phyloP scores from a whole-genome alignment of 2,888 invertebrate species.

The Nezara viridula region DNA sequence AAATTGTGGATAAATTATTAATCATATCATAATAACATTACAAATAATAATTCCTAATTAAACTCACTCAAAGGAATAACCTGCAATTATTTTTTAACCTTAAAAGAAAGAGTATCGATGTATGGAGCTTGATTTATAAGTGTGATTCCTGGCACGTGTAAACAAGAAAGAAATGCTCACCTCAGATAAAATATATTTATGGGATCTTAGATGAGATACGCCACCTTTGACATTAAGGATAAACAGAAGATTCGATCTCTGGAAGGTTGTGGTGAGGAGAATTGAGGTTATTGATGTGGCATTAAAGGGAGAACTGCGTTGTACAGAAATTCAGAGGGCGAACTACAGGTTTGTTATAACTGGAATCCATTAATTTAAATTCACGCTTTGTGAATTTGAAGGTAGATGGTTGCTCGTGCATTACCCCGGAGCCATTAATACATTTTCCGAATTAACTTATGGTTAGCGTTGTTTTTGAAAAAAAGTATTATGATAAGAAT shows the following conservation, averaged over 20 bases:
- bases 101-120: no score
- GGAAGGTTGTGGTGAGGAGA: background rate
- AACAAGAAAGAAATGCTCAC: background rate
- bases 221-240: background rate
- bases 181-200: background rate
- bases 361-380: background rate
- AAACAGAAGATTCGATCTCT: background rate
- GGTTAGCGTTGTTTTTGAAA: background rate
- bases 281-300: background rate
- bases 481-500: no score
- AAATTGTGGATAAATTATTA: no score
- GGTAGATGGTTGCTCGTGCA: background rate
- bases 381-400: background rate
- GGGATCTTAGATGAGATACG: background rate
- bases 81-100: no score
- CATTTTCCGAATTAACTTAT: background rate
- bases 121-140: no score
- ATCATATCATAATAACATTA: no score
- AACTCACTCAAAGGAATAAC: no score
- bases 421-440: background rate
- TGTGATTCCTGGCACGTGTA: background rate
- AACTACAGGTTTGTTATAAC: background rate
- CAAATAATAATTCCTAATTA: no score
- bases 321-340: background rate
- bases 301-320: background rate